Evolutionary conservation across 2,888 invertebrate genomes (phyloP), one percentile per base, ranked within the genome.

Genomic region (Labia minor): DNA sequence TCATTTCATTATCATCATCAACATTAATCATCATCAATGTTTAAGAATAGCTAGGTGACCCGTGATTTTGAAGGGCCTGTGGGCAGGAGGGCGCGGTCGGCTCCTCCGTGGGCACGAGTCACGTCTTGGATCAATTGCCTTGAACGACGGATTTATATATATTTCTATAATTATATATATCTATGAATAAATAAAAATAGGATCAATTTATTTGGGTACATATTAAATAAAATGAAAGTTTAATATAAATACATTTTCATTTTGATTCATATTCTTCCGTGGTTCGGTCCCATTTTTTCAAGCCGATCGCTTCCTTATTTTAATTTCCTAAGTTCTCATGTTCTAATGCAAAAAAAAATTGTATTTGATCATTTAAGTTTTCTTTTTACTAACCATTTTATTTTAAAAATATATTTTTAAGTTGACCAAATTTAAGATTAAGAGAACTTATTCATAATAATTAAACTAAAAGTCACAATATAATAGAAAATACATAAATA

Each of bases 281-380:
- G 49, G 49, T 49, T 49, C 49, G 49, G 49, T 16, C 49, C 49
- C 49, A 49, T n/a, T 49, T 49, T n/a, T 49, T 49, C 3, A 49
- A 49, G 49, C 49, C 49, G 49, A 49, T 49, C 49, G 49, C 49
- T 49, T 49, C 49, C 49, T 49, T n/a, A 49, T 49, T 49, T 49
- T 49, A 49, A 4, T 49, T 14, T 14, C 49, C 16, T 49, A 26
- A 26, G 3, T 49, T 49, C 49, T 49, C n/a, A 49, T 8, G 49
- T 3, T 49, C n/a, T 49, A n/a, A 26, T 26, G 26, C 26, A 26
- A 8, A 8, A 2, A 49, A n/a, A 33, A 33, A 8, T 33, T 33
- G 33, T 33, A 33, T 8, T 33, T 33, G 33, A 33, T 33, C 6
- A 33, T 33, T 33, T 33, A 11, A 33, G 6, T 33, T 49, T 49